Evolutionary conservation across 2,113 vertebrate genomes (phyloP).

Genomic region (Taurulus bubalis): DNA sequence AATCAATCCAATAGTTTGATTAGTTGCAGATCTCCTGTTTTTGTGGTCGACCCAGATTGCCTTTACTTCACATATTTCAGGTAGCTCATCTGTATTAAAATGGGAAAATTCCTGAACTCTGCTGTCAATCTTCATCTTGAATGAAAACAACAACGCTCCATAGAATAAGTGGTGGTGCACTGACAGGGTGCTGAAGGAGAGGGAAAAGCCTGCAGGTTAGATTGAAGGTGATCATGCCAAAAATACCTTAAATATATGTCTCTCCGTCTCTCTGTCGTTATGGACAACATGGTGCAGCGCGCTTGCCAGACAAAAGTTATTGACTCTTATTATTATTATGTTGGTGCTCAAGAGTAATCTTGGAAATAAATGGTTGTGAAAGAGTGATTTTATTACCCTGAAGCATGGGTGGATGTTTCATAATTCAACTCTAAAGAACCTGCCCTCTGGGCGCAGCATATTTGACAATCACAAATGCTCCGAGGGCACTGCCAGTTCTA

Average conservation of each 20-base stretch:
- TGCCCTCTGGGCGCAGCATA: constrained; percentile 57
- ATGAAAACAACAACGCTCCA: background rate
- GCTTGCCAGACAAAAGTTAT: constrained; percentile 34
- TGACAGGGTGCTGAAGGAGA: constrained; percentile 2
- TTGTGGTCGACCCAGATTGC: background rate
- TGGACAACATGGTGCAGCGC: constrained; percentile 7
- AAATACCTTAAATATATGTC: background rate
- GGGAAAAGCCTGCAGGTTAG: background rate
- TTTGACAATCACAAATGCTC: constrained; percentile 54
- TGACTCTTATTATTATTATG: constrained; percentile 55
- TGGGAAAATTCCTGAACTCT: constrained; percentile 6
- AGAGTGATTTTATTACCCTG: constrained; percentile 47
- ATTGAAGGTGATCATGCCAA: background rate
- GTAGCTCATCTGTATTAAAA: background rate
- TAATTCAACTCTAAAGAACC: constrained; percentile 50
- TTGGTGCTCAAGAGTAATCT: constrained; percentile 27
- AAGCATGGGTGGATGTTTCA: constrained; percentile 51
- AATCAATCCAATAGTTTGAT: background rate
- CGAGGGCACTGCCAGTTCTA: constrained; percentile 54
- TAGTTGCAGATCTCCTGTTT: background rate
- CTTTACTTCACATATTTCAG: background rate
- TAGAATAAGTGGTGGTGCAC: background rate
- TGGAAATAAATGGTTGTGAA: constrained; percentile 57
- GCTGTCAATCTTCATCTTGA: constrained; percentile 25
- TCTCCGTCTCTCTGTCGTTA: background rate